Evolutionary conservation across 2,113 vertebrate species (phyloP).

Genomic region (Uropsilus gracilis): DNA sequence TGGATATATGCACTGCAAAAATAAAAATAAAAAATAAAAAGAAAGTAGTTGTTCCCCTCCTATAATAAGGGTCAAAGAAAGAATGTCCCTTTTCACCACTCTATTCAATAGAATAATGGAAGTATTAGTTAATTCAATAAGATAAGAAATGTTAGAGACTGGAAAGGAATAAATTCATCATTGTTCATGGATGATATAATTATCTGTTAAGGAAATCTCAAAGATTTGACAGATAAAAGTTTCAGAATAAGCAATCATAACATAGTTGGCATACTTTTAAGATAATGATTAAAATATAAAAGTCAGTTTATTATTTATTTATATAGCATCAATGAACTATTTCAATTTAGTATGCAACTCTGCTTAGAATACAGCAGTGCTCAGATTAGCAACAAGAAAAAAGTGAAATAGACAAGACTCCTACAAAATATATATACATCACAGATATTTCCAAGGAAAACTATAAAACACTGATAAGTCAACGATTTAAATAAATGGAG

Average conservation of each 20-base stretch:
- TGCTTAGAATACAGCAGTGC: neutral
- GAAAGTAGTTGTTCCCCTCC: neutral
- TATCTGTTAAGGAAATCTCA: neutral
- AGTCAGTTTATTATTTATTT: neutral
- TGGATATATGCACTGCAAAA: no score
- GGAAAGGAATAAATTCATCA: neutral
- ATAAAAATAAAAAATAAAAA: neutral
- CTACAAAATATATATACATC: neutral
- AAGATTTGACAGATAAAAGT: neutral
- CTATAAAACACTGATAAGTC: no score
- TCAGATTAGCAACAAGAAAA: neutral
- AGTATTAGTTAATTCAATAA: neutral
- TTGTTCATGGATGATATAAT: neutral
- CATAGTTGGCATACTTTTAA: neutral
- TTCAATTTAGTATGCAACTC: neutral
- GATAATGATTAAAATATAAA: neutral
- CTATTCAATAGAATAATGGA: neutral
- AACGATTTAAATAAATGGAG: no score
- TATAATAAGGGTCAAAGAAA: neutral
- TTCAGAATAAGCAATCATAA: neutral
- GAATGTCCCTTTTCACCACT: neutral
- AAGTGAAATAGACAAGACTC: neutral
- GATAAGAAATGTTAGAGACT: neutral
- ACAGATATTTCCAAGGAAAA: no score
- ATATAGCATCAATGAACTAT: neutral